Evolutionary conservation across 35 echinoderm and acorn worm species (phyloP).

Genomic region (Amphiura filiformis): DNA sequence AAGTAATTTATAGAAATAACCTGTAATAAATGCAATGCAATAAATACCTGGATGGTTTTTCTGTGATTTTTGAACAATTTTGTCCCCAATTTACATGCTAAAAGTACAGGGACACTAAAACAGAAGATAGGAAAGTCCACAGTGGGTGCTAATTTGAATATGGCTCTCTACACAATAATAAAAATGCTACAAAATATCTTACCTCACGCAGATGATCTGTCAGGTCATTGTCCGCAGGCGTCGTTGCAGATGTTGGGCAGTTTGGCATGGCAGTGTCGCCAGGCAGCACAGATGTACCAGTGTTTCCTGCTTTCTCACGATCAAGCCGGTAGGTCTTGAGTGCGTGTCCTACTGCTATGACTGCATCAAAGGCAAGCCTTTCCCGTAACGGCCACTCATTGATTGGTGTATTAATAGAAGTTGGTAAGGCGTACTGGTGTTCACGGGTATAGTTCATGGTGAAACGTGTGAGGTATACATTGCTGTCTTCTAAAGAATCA

Average conservation of each 20-base stretch:
- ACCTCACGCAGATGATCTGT: slow-evolving; percentile 34
- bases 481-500: slow-evolving; percentile 59
- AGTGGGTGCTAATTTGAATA: too few relatives aligned
- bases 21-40: too few relatives aligned
- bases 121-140: too few relatives aligned
- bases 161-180: too few relatives aligned
- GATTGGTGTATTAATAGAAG: slow-evolving; percentile 37
- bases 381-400: slow-evolving; percentile 72
- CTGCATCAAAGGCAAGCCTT: slow-evolving; percentile 73
- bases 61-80: too few relatives aligned
- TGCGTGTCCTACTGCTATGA: slow-evolving; percentile 86
- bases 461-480: slow-evolving; percentile 85
- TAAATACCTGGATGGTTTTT: too few relatives aligned
- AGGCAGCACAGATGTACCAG: slow-evolving; percentile 61
- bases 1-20: too few relatives aligned
- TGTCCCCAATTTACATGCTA: too few relatives aligned
- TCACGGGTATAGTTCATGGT: slow-evolving; percentile 90
- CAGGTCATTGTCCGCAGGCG: slow-evolving; percentile 38
- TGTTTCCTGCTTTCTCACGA: slow-evolving; percentile 1
- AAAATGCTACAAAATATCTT: too few relatives aligned
- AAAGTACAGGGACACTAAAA: too few relatives aligned
- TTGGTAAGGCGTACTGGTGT: slow-evolving; percentile 64
- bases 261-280: slow-evolving; percentile 80
- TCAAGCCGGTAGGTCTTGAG: slow-evolving; percentile 61
- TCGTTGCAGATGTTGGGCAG: slow-evolving; percentile 57